Percentiles rank a stretch among this genome's conserved stretches.
phyloP scores from a whole-genome alignment of 2,113 vertebrate genomes.

The Gorsachius goisagi region DNA sequence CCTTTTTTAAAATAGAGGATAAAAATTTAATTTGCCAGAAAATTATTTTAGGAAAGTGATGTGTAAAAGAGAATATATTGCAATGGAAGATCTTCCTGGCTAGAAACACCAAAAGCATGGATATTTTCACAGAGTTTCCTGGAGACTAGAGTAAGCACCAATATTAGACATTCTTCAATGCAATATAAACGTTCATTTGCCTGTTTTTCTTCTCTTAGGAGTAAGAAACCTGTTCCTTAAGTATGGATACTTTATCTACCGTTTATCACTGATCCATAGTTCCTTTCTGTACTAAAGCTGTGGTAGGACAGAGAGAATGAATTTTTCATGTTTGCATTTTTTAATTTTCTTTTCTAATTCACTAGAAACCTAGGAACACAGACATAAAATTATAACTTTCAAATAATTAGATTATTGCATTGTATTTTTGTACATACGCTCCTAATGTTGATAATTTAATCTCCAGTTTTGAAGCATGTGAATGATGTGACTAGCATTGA shows the following conservation, averaged over 20 bases:
- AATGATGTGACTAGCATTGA: not conserved
- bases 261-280: not conserved
- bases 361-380: not conserved
- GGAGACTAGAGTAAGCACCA: not conserved
- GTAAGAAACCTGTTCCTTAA: not conserved
- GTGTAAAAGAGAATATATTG: not conserved
- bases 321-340: not conserved
- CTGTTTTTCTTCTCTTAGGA: not conserved
- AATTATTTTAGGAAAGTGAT: not conserved
- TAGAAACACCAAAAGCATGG: not conserved
- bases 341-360: not conserved
- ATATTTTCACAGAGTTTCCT: not conserved
- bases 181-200: not conserved
- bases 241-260: not conserved
- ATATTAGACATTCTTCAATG: not conserved
- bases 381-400: not conserved
- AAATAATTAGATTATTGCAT: not conserved
- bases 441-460: not conserved
- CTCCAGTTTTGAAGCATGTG: not conserved
- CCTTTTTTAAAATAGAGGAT: not conserved
- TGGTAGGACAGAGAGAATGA: not conserved
- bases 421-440: not conserved
- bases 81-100: not conserved
- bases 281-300: not conserved
- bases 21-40: not conserved